Conservation (phyloP, 2,797 vertebrate genomes). For the Chiroxiphia lanceolata region DNA sequence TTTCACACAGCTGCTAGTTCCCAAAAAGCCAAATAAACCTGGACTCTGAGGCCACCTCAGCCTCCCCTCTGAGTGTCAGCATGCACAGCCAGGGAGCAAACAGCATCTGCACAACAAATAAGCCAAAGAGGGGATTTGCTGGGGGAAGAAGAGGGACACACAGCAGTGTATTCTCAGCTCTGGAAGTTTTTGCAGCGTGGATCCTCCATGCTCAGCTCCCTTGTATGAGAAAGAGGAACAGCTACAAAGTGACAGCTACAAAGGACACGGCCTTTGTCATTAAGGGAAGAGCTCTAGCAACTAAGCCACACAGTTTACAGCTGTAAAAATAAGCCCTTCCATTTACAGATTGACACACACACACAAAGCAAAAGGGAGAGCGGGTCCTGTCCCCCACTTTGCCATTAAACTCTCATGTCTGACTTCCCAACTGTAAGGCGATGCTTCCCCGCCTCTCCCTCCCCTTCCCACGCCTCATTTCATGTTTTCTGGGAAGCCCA, state of each 20-base stretch:
- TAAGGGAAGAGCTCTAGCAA: neutral
- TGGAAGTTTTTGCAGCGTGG: rapidly evolving
- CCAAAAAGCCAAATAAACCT: neutral
- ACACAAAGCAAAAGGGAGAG: neutral
- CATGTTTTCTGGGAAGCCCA: conserved; percentile 46
- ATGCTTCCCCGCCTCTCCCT: neutral
- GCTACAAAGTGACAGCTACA: neutral
- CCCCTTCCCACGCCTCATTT: neutral
- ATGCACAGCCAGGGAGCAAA: neutral
- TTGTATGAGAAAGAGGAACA: rapidly evolving
- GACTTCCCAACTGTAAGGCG: neutral
- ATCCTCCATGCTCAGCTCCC: neutral
- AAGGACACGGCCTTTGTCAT: neutral
- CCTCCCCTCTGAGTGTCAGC: neutral
- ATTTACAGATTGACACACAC: neutral
- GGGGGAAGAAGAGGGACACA: no score
- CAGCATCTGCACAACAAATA: neutral
- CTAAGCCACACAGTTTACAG: neutral
- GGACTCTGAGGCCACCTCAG: neutral
- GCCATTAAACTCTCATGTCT: neutral
- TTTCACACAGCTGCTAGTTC: neutral
- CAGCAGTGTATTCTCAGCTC: neutral
- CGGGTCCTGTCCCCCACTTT: neutral
- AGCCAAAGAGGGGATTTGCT: rapidly evolving
- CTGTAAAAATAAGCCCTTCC: neutral